Evolutionary conservation across 1,140 invertebrate species (phyloP).

Genomic region (Metopolophium dirhodum): DNA sequence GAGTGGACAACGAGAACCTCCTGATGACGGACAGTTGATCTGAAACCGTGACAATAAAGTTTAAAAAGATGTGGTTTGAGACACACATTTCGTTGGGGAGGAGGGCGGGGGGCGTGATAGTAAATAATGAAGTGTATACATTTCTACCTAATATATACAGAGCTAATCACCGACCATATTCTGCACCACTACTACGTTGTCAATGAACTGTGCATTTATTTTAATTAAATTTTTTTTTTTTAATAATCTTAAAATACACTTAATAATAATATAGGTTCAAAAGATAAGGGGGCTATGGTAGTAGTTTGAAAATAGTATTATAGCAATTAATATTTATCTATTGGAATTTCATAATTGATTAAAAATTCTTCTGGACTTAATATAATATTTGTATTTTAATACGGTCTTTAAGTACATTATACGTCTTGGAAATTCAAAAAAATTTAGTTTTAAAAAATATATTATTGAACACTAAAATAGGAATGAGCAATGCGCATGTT

Average conservation of each 20-base stretch:
- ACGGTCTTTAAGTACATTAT: neutral
- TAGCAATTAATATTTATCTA: neutral
- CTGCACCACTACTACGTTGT: neutral
- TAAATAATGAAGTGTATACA: neutral
- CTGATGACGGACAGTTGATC: constrained; percentile 86
- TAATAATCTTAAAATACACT: neutral
- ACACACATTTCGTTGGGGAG: accelerated
- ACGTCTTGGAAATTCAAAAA: neutral
- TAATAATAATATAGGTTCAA: neutral
- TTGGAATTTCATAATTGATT: neutral
- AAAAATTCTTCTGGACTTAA: neutral
- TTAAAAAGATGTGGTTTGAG: neutral
- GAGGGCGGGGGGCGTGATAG: neutral
- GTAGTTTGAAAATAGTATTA: neutral
- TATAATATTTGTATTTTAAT: neutral
- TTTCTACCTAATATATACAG: neutral
- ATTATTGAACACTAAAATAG: neutral
- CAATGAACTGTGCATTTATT: neutral
- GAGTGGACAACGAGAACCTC: constrained; percentile 79
- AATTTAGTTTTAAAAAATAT: neutral
- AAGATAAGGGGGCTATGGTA: neutral
- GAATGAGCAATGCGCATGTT: neutral
- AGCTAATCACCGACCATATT: neutral
- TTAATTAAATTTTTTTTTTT: neutral
- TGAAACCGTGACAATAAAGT: constrained; percentile 62